These are phyloP conservation scores for Megalopta genalis DNA, from an alignment of 1,140 invertebrate species.

Conservation along the genomic window DNA sequence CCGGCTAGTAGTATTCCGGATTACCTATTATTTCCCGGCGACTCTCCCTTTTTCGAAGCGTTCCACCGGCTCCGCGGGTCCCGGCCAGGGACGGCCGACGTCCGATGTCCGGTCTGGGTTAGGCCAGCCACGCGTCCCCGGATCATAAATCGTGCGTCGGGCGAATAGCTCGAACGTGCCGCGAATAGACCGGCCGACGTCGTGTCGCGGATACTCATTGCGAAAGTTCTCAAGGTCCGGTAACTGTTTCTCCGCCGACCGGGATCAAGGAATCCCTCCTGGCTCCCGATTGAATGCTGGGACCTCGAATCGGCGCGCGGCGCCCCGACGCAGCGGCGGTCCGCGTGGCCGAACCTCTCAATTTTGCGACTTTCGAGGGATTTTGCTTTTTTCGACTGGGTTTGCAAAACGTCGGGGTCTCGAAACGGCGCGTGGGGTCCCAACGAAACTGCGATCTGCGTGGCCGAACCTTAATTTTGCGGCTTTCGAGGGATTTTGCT, in stretches of 20 bases:
- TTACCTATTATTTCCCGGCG: slow-evolving; percentile 33
- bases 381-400: no score
- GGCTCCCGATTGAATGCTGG: neutral
- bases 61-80: neutral
- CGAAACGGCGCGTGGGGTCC: no score
- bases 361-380: no score
- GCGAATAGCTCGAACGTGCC: slow-evolving; percentile 10
- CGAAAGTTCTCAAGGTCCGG: slow-evolving; percentile 22
- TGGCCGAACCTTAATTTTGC: no score
- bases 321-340: no score
- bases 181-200: slow-evolving; percentile 1
- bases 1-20: slow-evolving; percentile 20
- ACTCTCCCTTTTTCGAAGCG: slow-evolving; percentile 2
- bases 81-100: neutral
- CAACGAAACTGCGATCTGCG: no score
- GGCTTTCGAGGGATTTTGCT: no score
- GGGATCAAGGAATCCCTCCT: neutral
- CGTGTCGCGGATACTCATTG: neutral
- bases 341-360: no score
- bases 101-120: neutral
- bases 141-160: slow-evolving; percentile 15
- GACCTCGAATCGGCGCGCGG: no score
- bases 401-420: no score
- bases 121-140: neutral
- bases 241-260: slow-evolving; percentile 22